These are phyloP conservation scores for Theristicus caerulescens DNA, from an alignment of 2,113 vertebrate species.

Conservation along the genomic window DNA sequence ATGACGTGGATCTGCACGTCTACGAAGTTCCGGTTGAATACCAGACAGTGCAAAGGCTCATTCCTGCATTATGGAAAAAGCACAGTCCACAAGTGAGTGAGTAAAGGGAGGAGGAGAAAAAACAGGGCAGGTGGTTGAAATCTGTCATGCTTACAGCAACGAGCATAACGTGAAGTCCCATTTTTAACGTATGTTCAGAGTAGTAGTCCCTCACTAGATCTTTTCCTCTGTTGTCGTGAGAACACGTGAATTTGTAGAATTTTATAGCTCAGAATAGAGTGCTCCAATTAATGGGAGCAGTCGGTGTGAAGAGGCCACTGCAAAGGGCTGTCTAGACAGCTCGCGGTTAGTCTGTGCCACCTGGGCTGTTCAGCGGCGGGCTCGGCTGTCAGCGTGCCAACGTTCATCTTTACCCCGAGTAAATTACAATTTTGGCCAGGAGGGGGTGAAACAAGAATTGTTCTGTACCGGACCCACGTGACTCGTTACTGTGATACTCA, in stretches of 20 bases:
- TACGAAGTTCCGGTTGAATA: conserved; percentile 95
- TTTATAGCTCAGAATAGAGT: neutral
- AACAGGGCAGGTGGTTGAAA: neutral
- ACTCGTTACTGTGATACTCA: fast-evolving
- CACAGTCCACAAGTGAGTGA: conserved; percentile 86
- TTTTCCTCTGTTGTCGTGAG: neutral
- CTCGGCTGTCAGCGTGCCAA: neutral
- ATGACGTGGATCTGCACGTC: conserved; percentile 83
- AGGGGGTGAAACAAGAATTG: neutral
- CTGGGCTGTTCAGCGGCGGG: neutral
- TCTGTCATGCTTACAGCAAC: neutral
- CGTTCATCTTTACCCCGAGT: neutral
- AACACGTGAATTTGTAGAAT: neutral
- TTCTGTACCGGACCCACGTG: fast-evolving
- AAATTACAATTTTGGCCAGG: neutral
- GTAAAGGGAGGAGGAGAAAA: neutral
- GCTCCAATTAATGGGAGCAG: neutral
- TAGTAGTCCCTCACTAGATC: neutral
- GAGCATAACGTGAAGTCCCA: fast-evolving
- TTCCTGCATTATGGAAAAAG: conserved; percentile 88
- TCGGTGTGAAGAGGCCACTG: neutral
- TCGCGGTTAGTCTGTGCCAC: neutral
- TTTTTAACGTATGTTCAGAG: neutral
- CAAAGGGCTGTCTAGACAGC: neutral
- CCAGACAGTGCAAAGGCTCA: conserved; percentile 85